Evolutionary conservation across 64 coral and sea anemone genomes (phyloP).

Genomic region (Acropora yongei): DNA sequence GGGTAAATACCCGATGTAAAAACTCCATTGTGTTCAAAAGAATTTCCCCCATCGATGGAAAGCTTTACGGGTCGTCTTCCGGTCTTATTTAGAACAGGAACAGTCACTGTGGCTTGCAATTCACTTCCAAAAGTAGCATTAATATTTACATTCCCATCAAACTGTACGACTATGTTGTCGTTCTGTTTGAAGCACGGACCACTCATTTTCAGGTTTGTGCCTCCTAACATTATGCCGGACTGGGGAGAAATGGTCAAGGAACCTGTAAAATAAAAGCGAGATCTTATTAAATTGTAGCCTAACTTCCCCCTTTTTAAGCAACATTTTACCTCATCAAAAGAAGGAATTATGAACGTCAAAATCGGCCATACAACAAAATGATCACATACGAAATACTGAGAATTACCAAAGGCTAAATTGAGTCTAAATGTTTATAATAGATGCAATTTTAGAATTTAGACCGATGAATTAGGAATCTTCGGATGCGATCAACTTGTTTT

Average conservation of each 20-base stretch:
- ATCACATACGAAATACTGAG: too few species aligned
- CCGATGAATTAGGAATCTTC: too few species aligned
- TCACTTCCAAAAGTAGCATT: conserved; percentile 26
- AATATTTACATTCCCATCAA: conserved; percentile 20
- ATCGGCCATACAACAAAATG: too few species aligned
- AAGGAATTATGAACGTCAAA: too few species aligned
- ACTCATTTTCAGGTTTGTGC: conserved; percentile 41
- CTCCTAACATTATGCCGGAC: conserved; percentile 58
- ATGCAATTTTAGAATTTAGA: too few species aligned
- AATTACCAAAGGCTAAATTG: too few species aligned
- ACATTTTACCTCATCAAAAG: too few species aligned
- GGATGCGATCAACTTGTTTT: too few species aligned
- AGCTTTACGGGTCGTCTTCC: conserved; percentile 9
- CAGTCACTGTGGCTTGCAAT: conserved; percentile 3
- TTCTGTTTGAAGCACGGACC: conserved; percentile 51
- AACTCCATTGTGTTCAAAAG: conserved; percentile 13
- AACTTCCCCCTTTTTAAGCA: too few species aligned
- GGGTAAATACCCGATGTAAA: conserved; percentile 24
- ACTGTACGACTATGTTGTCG: conserved; percentile 55
- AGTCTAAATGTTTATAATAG: too few species aligned
- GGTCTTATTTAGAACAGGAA: conserved; percentile 34
- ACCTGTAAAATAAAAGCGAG: background rate
- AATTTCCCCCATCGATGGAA: conserved; percentile 40
- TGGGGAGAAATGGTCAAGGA: conserved; percentile 40
- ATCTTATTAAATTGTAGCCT: background rate